Percentiles rank a stretch among this genome's conserved stretches.
Evolutionary conservation across 2,888 invertebrate species (phyloP).

Genomic region (Aethes cnicana): DNA sequence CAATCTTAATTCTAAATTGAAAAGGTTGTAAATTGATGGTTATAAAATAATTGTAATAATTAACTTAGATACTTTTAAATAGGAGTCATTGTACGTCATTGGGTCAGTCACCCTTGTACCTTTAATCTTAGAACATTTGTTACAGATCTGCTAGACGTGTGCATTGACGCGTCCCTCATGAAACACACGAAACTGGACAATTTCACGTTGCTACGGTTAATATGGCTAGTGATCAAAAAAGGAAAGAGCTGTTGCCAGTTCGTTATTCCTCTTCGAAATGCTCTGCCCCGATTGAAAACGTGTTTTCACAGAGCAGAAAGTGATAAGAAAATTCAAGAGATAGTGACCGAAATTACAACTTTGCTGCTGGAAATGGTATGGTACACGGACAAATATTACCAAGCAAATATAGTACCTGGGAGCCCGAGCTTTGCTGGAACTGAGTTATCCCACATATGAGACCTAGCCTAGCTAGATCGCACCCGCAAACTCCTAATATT

Average conservation of each 20-base stretch:
- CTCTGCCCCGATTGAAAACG: constrained; percentile 52
- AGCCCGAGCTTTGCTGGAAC: too few species aligned
- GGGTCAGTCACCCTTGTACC: too few species aligned
- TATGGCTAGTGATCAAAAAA: constrained; percentile 70
- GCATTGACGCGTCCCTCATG: constrained; percentile 51
- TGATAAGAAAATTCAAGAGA: constrained; percentile 70
- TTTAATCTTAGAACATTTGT: constrained; percentile 28
- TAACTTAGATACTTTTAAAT: too few species aligned
- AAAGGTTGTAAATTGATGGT: too few species aligned
- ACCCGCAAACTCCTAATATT: too few species aligned
- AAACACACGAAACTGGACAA: constrained; percentile 59
- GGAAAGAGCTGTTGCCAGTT: constrained; percentile 68
- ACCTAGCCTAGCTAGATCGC: too few species aligned
- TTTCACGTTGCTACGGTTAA: constrained; percentile 63
- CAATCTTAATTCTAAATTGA: too few species aligned
- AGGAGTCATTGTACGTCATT: too few species aligned
- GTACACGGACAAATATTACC: constrained; percentile 21
- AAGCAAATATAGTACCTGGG: too few species aligned
- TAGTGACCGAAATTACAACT: constrained; percentile 60
- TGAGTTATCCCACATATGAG: too few species aligned
- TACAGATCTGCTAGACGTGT: constrained; percentile 67
- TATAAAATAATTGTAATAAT: too few species aligned
- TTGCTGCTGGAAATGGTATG: constrained; percentile 63
- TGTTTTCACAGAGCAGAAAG: constrained; percentile 51
- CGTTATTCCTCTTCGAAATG: constrained; percentile 57